Evolutionary conservation across 2,888 invertebrate genomes (phyloP), one percentile per base, ranked within the genome.

Genomic region (Pristionchus maxplancki): DNA sequence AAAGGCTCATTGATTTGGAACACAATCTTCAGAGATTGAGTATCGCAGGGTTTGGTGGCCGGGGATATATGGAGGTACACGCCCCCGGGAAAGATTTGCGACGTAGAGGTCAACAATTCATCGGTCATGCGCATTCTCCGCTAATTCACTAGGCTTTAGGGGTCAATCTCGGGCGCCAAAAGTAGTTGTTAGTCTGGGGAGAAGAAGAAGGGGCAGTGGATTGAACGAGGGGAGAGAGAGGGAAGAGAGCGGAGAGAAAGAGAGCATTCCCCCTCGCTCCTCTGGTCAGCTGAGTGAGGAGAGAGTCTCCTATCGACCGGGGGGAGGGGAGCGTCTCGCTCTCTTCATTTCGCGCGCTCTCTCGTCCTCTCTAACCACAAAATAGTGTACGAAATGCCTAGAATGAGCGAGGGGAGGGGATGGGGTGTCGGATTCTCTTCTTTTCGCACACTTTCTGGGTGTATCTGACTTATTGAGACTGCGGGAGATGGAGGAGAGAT

Each of bases 241-340:
- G 67, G 34, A 13, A 64, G 64, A 64, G 64, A 74, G 74, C 11
- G 44, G 78, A 44, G 48, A 31, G 78, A 78, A 37, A 71, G 4
- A 34, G 71, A 71, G 31, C 44, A 44, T 11, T 44, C 13, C 67
- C 5, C 67, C 37, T 34, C 67, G 44, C 40, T 67, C 31, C 67
- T 37, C 74, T 78, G 78, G 78, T 78, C 78, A 78, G 78, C 78
- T 78, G 78, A 78, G 78, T 78, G 40, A 37, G 71, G 71, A 37
- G 71, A 20, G 71, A 6, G 37, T n/a, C n/a, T n/a, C 71, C 37
- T 71, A 71, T 71, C 71, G 71, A 71, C 71, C 71, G 71, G 40
- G 71, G 8, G 71, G 71, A 71, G 44, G 71, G 58, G 5, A 9
- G 58, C n/a, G 58, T n/a, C 58, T 58, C 24, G 1, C 5, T 58